These are phyloP conservation scores for Anarrhichthys ocellatus DNA, from an alignment of 2,113 vertebrate species.

Conservation along the genomic window DNA sequence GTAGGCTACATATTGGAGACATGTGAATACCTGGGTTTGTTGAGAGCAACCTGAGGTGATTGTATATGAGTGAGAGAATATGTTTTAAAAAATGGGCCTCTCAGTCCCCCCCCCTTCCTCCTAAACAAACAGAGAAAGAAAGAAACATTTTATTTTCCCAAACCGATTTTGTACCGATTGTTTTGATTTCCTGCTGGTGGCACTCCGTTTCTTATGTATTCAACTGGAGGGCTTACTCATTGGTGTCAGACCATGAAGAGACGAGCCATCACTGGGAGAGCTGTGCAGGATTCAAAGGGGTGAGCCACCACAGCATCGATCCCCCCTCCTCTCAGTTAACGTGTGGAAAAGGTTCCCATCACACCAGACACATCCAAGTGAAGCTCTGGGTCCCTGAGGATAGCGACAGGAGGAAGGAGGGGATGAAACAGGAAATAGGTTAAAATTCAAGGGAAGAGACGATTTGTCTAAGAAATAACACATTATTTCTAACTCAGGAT, in stretches of 20 bases:
- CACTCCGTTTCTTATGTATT: slow-evolving; percentile 40
- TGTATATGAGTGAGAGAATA: neutral
- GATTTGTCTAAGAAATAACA: neutral
- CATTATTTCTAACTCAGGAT: neutral
- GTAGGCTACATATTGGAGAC: neutral
- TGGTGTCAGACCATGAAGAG: slow-evolving; percentile 46
- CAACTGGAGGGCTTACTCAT: slow-evolving; percentile 48
- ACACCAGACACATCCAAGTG: slow-evolving; percentile 75
- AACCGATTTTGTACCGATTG: slow-evolving; percentile 25
- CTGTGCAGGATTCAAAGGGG: slow-evolving; percentile 53
- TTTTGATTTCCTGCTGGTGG: slow-evolving; percentile 50
- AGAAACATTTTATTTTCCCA: slow-evolving; percentile 25
- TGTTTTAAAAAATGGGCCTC: neutral
- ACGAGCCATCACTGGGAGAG: slow-evolving; percentile 50
- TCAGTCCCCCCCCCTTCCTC: slow-evolving; percentile 11
- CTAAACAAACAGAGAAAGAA: slow-evolving; percentile 18
- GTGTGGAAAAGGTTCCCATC: slow-evolving; percentile 60
- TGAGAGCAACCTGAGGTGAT: neutral
- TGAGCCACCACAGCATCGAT: slow-evolving; percentile 9
- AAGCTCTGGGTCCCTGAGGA: slow-evolving; percentile 67
- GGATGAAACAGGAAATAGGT: slow-evolving; percentile 49
- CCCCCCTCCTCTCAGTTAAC: slow-evolving; percentile 24
- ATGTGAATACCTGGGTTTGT: neutral
- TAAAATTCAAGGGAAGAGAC: slow-evolving; percentile 40
- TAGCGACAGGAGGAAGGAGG: slow-evolving; percentile 50